A percentile compares a stretch with the other conserved stretches of the same genome.
phyloP scores from a whole-genome alignment of 2,888 invertebrate genomes.

The Fragum whitleyi region DNA sequence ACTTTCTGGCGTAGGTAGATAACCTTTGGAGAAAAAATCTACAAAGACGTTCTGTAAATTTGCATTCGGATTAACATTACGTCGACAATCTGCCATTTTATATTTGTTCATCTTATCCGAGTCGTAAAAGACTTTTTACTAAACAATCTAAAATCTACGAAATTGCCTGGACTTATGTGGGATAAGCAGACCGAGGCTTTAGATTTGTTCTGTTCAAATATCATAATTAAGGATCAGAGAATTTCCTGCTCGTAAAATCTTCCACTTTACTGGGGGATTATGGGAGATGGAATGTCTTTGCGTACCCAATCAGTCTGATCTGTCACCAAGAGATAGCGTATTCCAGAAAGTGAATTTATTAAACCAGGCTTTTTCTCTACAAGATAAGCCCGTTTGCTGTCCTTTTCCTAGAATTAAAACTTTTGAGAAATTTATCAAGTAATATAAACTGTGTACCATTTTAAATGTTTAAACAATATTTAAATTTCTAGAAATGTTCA shows the following conservation, averaged over 20 bases:
- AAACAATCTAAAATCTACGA: conserved; percentile 40
- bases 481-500: too few species aligned
- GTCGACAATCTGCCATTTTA: background rate
- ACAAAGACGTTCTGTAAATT: conserved; percentile 40
- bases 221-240: conserved; percentile 69
- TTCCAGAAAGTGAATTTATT: background rate
- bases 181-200: conserved; percentile 62
- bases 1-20: background rate
- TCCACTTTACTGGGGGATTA: conserved; percentile 66
- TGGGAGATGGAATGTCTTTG: conserved; percentile 60
- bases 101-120: conserved; percentile 20
- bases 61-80: conserved; percentile 54
- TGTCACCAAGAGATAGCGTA: conserved; percentile 55
- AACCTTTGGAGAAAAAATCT: background rate
- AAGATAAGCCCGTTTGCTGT: background rate
- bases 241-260: conserved; percentile 53
- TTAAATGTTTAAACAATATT: too few species aligned
- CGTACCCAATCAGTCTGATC: conserved; percentile 48
- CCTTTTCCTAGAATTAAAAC: too few species aligned
- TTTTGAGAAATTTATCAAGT: too few species aligned
- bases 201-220: conserved; percentile 68
- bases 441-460: too few species aligned
- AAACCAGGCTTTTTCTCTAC: background rate
- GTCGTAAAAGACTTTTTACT: conserved; percentile 7
- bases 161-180: conserved; percentile 66